Base-by-base conservation (phyloP, 2,888 invertebrate species). In the Amphipoea oculea region DNA sequence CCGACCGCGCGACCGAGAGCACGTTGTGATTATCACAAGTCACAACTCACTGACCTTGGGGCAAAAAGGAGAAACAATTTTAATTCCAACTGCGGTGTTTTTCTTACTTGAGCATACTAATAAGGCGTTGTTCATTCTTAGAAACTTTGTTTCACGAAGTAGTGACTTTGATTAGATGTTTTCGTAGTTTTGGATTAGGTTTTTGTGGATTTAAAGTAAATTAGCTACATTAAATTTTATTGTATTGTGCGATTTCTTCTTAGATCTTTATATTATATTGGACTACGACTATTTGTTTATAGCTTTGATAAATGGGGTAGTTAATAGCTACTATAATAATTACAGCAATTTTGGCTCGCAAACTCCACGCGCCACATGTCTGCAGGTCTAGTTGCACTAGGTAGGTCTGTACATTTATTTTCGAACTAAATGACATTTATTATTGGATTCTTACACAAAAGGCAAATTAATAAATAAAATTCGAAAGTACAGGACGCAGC, bases 21-120 rank as follows among this genome's bases (percentile, higher is more conserved):
- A 90, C 91, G 88, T 89, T 92, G 93, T 93, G 94, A 94, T 95
- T 93, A 95, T 94, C 94, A 92, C 93, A 90, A 92, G 92, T 92
- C 91, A 93, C 94, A 94, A 96, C 96, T 95, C 93, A 93, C 95
- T 93, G 96, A 94, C 96, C 96, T 96, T 96, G 96, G 91, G 90
- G 94, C 95, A 96, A 96, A 96, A 96, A 95, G 93, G 94, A 94
- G 95, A 94, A 94, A 95, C 93, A 90, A 95, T 94, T 94, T 94
- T 93, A 95, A 94, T 94, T 93, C 95, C 92, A 91, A 92, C 93
- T 91, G 93, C 92, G 92, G 93, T 92, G 91, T 93, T 92, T 94
- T 94, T 94, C 92, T 93, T 92, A 90, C 90, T 92, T 88, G 90
- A 92, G 93, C 93, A 95, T 95, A 95, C 92, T 94, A 94, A 94